Percentiles rank a stretch among this genome's conserved stretches.
Conservation (phyloP, 2,797 vertebrate genomes). For the Sebastes dallii region DNA sequence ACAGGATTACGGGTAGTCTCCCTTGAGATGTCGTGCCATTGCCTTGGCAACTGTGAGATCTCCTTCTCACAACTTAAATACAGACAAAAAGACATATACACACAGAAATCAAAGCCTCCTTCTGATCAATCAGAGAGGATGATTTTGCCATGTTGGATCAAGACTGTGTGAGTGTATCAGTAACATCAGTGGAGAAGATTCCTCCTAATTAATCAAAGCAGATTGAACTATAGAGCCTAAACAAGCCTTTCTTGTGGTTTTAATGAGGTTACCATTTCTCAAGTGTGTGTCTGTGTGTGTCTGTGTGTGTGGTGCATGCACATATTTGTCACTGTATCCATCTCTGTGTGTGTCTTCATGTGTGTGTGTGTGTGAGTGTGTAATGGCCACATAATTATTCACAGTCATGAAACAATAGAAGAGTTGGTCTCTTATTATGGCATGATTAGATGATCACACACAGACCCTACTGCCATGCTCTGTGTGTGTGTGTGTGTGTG, state of each 20-base stretch:
- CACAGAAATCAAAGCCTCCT: conserved; percentile 21
- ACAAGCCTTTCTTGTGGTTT: conserved; percentile 57
- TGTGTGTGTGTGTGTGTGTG: conserved; percentile 9
- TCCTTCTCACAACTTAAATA: conserved; percentile 9
- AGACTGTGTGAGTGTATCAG: conserved; percentile 12
- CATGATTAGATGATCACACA: conserved; percentile 63
- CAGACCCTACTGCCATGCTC: conserved; percentile 30
- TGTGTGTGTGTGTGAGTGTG: neutral
- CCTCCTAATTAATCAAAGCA: conserved; percentile 60
- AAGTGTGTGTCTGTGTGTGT: conserved; percentile 23
- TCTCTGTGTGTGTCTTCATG: conserved; percentile 9
- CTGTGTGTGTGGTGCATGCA: conserved; percentile 14
- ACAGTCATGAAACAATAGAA: conserved; percentile 73
- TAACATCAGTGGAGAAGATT: conserved; percentile 43
- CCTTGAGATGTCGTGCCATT: conserved; percentile 48
- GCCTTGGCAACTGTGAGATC: conserved; percentile 44
- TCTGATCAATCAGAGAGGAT: conserved; percentile 34
- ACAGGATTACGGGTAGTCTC: conserved; percentile 48
- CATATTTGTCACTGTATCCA: conserved; percentile 26
- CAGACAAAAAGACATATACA: neutral
- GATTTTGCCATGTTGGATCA: conserved; percentile 13
- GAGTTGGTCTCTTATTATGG: conserved; percentile 62
- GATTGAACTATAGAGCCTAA: conserved; percentile 45
- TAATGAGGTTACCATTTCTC: conserved; percentile 48
- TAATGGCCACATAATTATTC: conserved; percentile 68